Evolutionary conservation across 64 coral and sea anemone species (phyloP).

Genomic region (Stichodactyla helianthus): DNA sequence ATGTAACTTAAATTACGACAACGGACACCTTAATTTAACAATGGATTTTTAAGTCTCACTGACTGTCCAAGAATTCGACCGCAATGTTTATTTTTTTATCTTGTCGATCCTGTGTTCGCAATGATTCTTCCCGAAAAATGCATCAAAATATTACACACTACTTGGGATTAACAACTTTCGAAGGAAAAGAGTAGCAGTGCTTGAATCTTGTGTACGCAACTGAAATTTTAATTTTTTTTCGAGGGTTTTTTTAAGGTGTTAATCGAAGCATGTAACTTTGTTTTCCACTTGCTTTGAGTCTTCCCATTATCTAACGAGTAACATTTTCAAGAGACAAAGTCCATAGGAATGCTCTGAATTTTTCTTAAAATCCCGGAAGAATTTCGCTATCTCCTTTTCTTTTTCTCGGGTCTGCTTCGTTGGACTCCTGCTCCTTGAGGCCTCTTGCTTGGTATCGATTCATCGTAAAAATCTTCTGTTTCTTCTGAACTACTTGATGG

Average conservation of each 20-base stretch:
- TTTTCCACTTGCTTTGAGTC: neutral
- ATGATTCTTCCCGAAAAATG: neutral
- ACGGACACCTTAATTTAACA: neutral
- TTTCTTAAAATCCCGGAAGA: neutral
- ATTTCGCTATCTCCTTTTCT: neutral
- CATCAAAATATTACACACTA: neutral
- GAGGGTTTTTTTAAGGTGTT: neutral
- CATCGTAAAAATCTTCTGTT: neutral
- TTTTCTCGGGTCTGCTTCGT: slow-evolving; percentile 14
- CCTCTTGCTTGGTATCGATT: neutral
- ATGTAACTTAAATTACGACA: neutral
- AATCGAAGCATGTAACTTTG: neutral
- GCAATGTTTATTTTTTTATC: neutral
- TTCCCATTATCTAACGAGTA: neutral
- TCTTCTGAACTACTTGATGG: slow-evolving; percentile 41
- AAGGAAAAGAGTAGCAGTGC: neutral
- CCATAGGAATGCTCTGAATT: neutral
- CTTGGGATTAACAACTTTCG: neutral
- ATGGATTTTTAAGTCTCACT: neutral
- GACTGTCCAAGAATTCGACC: neutral
- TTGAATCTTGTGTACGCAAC: neutral
- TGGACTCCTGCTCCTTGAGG: neutral
- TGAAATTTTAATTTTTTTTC: neutral
- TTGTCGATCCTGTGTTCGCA: neutral
- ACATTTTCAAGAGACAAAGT: neutral